A percentile compares a stretch with the other conserved stretches of the same genome.
Evolutionary conservation across 2,888 invertebrate species (phyloP).

Genomic region (Athalia circularis): DNA sequence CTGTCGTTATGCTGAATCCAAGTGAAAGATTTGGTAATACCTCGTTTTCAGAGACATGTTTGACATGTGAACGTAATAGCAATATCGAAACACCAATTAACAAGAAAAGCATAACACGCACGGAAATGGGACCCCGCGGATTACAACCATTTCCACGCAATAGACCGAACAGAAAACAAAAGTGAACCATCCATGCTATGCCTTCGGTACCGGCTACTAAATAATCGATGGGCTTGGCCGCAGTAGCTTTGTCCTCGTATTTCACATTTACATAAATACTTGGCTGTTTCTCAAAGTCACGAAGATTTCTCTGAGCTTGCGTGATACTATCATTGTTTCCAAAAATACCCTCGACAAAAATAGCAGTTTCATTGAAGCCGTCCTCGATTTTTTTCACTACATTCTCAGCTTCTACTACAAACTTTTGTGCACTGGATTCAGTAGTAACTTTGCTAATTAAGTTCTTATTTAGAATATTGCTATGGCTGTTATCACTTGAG

Average conservation of each 20-base stretch:
- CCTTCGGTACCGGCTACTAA: conserved; percentile 83
- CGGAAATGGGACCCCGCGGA: conserved; percentile 83
- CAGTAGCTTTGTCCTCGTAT: conserved; percentile 74
- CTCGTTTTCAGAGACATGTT: conserved; percentile 61
- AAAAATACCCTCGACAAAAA: background rate
- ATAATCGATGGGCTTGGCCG: conserved; percentile 80
- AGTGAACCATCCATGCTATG: conserved; percentile 89
- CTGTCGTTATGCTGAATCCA: conserved; percentile 79
- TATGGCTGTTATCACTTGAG: background rate
- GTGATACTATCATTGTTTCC: background rate
- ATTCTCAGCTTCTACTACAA: conserved; percentile 23
- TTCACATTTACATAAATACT: conserved; percentile 48
- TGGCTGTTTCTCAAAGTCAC: background rate
- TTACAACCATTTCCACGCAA: conserved; percentile 80
- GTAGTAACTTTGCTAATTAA: background rate
- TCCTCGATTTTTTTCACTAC: conserved; percentile 54
- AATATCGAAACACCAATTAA: conserved; percentile 79
- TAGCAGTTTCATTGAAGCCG: background rate
- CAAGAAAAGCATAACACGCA: conserved; percentile 81
- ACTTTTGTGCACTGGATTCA: background rate
- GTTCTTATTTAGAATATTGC: background rate
- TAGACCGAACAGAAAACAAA: conserved; percentile 83
- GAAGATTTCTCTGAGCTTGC: background rate
- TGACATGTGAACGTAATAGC: conserved; percentile 79
- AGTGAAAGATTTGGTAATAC: conserved; percentile 73